These are phyloP conservation scores for Bilobella aurantiaca DNA, from an alignment of 1,140 invertebrate genomes.

Conservation along the genomic window DNA sequence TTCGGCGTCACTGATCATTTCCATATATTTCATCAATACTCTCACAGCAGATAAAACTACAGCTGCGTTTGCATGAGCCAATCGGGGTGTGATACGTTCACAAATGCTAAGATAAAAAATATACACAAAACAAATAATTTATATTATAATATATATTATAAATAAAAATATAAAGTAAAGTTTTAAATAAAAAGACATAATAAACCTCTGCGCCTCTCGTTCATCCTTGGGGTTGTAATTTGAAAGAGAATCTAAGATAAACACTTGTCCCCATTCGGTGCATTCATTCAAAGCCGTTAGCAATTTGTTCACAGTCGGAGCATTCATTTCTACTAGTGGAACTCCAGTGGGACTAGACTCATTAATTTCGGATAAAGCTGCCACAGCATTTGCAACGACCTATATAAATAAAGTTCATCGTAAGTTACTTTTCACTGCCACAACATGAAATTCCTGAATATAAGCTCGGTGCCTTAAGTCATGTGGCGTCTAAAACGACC, in stretches of 20 bases:
- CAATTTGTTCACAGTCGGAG: constrained; percentile 95
- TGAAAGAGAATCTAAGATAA: constrained; percentile 94
- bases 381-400: constrained; percentile 98
- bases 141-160: too few relatives aligned
- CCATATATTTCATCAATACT: constrained; percentile 81
- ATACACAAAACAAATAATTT: background rate
- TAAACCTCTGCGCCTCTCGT: constrained; percentile 85
- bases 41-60: constrained; percentile 99
- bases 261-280: constrained; percentile 98
- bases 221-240: constrained; percentile 97
- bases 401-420: too few relatives aligned
- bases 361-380: constrained; percentile 96
- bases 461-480: too few relatives aligned
- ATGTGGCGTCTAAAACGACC: too few relatives aligned
- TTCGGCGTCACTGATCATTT: constrained; percentile 88
- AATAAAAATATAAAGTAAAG: too few relatives aligned
- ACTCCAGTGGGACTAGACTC: constrained; percentile 87
- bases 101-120: constrained; percentile 61
- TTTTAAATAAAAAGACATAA: background rate
- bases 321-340: constrained; percentile 92
- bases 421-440: too few relatives aligned
- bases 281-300: constrained; percentile 97
- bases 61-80: constrained; percentile 98
- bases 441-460: too few relatives aligned
- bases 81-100: constrained; percentile 90